Evolutionary conservation across 2,797 vertebrate genomes (phyloP), one percentile per base, ranked within the genome.

Genomic region (Pampus argenteus): DNA sequence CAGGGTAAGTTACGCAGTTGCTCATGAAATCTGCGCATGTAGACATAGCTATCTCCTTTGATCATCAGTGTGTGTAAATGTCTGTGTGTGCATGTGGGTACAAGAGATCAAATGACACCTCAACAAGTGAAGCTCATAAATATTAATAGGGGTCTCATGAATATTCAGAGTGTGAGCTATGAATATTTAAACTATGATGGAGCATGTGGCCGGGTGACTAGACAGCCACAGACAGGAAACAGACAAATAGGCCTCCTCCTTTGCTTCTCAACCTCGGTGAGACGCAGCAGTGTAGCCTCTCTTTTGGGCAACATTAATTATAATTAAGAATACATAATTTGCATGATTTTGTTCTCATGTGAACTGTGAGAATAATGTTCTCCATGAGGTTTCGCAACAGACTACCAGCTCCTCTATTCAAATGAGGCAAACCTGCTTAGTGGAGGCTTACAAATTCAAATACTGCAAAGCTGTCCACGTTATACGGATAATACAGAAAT

Each of bases 161-260:
- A 92, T 92, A 92, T 92, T 91, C 88, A 92, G 77, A 44, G 28
- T 3, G n/a, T 0, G 20, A 60, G 38, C 78, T 81, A 89, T 92
- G 89, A 91, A 93, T 93, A 92, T 92, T 93, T 93, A 91, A 93
- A 90, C 79, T 22, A 80, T 91, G 90, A 92, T 92, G 74, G 88
- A 92, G 89, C 82, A 74, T 88, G 91, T 82, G 86, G 89, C 86
- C 22, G 59, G 79, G 78, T 78, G 88, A 88, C 81, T 82, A 87
- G 90, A 92, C 89, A 91, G 85, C 81, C 74, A 69, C 85, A 86
- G 92, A 89, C 85, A 85, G 83, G 88, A 85, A 91, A 85, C 86
- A 82, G 89, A 91, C 79, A 92, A 88, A 92, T 90, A 91, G 85
- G 75, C 79, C 74, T 86, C 68, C 76, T 88, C 63, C 74, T 82